Percentiles rank a stretch among this genome's conserved stretches.
phyloP scores from a whole-genome alignment of 2,797 vertebrate genomes.

The Propithecus perrieri region DNA sequence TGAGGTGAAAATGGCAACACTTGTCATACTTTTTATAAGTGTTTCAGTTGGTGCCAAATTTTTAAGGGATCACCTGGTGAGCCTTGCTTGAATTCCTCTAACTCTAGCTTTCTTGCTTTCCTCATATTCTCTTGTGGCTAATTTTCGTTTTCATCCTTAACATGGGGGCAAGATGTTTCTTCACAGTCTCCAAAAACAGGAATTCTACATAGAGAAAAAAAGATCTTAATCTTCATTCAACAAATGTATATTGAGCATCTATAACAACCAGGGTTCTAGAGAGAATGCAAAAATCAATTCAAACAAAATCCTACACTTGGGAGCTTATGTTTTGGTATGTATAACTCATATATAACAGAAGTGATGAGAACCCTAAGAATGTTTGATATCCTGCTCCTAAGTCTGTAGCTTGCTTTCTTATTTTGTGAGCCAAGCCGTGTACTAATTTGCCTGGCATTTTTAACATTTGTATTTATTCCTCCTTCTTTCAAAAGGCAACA shows the following conservation, averaged over 20 bases:
- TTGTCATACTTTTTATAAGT: neutral
- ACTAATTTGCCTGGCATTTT: slow-evolving; percentile 33
- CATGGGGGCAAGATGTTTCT: neutral
- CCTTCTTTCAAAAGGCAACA: slow-evolving; percentile 36
- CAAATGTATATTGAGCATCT: neutral
- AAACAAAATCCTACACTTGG: neutral
- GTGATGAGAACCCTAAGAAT: neutral
- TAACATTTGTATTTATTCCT: slow-evolving; percentile 54
- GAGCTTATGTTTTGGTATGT: neutral
- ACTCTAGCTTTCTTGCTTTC: neutral
- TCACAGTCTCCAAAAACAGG: neutral
- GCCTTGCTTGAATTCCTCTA: neutral
- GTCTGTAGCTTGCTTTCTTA: slow-evolving; percentile 6
- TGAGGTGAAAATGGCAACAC: neutral
- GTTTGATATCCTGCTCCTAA: neutral
- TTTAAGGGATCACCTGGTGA: neutral
- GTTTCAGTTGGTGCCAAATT: neutral
- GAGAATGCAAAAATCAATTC: slow-evolving; percentile 1
- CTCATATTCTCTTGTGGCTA: neutral
- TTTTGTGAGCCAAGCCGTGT: slow-evolving; percentile 29
- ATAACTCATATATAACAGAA: neutral
- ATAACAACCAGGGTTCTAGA: neutral
- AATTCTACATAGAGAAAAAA: neutral
- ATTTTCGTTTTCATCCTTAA: neutral
- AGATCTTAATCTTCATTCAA: neutral